Conservation (phyloP, 2,888 invertebrate species). For the Schizotus pectinicornis region DNA sequence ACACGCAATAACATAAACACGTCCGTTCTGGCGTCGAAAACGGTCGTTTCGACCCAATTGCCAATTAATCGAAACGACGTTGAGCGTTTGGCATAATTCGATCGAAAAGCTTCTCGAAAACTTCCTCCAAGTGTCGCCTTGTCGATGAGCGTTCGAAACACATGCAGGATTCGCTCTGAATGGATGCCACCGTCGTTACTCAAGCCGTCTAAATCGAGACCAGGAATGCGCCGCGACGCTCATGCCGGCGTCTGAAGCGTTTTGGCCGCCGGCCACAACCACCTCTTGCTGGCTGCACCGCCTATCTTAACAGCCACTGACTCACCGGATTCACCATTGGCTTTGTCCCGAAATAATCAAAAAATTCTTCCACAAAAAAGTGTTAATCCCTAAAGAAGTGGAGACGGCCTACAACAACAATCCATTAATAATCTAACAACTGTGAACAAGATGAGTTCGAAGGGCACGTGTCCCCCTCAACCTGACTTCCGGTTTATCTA, state of each 20-base stretch:
- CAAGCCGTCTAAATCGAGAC: constrained; percentile 53
- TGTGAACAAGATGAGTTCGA: constrained; percentile 29
- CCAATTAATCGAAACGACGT: too few relatives aligned
- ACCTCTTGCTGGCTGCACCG: constrained; percentile 53
- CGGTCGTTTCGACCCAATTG: too few relatives aligned
- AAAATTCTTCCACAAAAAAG: background rate
- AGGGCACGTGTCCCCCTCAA: constrained; percentile 37
- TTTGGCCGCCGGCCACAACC: constrained; percentile 54
- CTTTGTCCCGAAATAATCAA: constrained; percentile 19
- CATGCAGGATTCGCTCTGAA: constrained; percentile 44
- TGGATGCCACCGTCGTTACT: constrained; percentile 54
- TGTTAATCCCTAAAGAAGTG: background rate
- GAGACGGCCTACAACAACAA: constrained; percentile 11
- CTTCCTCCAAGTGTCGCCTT: too few relatives aligned
- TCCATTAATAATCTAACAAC: constrained; percentile 21
- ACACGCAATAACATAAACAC: too few relatives aligned
- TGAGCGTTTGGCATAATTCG: too few relatives aligned
- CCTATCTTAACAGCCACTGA: constrained; percentile 54
- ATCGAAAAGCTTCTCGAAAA: too few relatives aligned
- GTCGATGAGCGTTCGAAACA: constrained; percentile 10
- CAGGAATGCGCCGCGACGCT: constrained; percentile 57
- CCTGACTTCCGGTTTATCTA: constrained; percentile 28
- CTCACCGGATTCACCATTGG: constrained; percentile 45
- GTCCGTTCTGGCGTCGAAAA: background rate
- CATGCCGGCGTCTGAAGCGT: constrained; percentile 49